These are phyloP conservation scores for Heterodera schachtii DNA, from an alignment of 1,140 invertebrate species.

Conservation along the genomic window DNA sequence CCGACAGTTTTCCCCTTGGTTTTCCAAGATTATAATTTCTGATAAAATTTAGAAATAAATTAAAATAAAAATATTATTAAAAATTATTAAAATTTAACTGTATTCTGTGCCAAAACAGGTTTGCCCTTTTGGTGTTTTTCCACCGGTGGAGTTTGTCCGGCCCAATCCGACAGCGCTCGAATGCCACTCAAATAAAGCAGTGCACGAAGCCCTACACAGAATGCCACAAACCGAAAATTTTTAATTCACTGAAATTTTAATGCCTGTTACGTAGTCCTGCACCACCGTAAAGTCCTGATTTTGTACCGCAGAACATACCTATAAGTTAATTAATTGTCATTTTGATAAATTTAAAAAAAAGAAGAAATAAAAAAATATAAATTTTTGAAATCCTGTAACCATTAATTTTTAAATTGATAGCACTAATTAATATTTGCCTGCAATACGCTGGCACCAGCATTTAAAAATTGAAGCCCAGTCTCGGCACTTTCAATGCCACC, in stretches of 20 bases:
- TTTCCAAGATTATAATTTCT: too few relatives aligned
- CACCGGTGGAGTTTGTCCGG: slow-evolving; percentile 88
- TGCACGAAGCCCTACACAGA: slow-evolving; percentile 81
- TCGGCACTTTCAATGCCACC: slow-evolving; percentile 95
- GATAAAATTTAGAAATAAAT: too few relatives aligned
- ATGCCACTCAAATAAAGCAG: slow-evolving; percentile 81
- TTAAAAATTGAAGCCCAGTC: slow-evolving; percentile 85
- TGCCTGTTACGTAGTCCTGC: slow-evolving; percentile 66
- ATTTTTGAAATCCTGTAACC: neutral
- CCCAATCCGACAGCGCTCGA: slow-evolving; percentile 76
- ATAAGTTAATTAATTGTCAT: slow-evolving; percentile 17
- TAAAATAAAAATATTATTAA: too few relatives aligned
- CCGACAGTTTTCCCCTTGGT: too few relatives aligned
- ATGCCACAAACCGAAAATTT: slow-evolving; percentile 74
- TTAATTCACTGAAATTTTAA: neutral
- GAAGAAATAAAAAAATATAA: neutral
- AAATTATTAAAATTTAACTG: slow-evolving; percentile 51
- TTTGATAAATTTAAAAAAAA: neutral
- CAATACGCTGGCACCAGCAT: slow-evolving; percentile 84
- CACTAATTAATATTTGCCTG: slow-evolving; percentile 72
- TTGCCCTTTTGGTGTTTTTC: slow-evolving; percentile 87
- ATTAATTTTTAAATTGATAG: too few relatives aligned
- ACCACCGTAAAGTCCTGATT: slow-evolving; percentile 78
- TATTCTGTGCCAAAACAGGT: slow-evolving; percentile 74
- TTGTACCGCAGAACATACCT: slow-evolving; percentile 92